Percentiles rank a stretch among this genome's conserved stretches.
phyloP scores from a whole-genome alignment of 2,113 vertebrate species.

The Microcebus jonahi region DNA sequence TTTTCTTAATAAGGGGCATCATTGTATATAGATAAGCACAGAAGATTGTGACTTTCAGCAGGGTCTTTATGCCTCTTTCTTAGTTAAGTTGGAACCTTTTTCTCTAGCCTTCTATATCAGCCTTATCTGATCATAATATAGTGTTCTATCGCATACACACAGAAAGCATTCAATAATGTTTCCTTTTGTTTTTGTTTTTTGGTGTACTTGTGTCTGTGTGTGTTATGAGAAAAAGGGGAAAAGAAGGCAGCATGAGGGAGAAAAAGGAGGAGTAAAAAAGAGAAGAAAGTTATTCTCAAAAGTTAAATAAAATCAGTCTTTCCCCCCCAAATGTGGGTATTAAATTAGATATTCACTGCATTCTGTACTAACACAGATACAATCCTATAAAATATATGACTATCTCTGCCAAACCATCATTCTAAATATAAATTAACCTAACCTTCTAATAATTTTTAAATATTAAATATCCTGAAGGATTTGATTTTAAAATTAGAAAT shows the following conservation, averaged over 20 bases:
- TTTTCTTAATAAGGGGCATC: not conserved
- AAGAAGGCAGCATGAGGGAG: not conserved
- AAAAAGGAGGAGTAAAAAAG: not conserved
- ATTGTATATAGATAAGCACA: not conserved
- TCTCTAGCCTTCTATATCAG: not conserved
- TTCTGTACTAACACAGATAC: not conserved
- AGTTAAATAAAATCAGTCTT: not conserved
- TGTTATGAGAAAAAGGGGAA: not conserved
- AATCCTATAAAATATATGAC: not conserved
- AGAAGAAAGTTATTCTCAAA: not conserved
- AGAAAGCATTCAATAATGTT: not conserved
- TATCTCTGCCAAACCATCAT: not conserved
- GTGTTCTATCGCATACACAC: not conserved
- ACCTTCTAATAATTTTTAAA: not conserved
- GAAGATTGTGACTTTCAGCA: not conserved
- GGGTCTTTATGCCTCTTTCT: not conserved
- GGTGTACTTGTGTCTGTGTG: too few relatives aligned
- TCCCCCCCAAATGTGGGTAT: not conserved
- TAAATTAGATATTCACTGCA: not conserved
- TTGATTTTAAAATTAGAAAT: not conserved
- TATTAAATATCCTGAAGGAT: not conserved
- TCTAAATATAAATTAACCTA: not conserved
- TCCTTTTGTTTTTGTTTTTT: not conserved
- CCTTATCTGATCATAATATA: not conserved
- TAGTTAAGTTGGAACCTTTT: not conserved